phyloP scores from a whole-genome alignment of 2,113 vertebrate genomes.

The Syngnathus scovelli region DNA sequence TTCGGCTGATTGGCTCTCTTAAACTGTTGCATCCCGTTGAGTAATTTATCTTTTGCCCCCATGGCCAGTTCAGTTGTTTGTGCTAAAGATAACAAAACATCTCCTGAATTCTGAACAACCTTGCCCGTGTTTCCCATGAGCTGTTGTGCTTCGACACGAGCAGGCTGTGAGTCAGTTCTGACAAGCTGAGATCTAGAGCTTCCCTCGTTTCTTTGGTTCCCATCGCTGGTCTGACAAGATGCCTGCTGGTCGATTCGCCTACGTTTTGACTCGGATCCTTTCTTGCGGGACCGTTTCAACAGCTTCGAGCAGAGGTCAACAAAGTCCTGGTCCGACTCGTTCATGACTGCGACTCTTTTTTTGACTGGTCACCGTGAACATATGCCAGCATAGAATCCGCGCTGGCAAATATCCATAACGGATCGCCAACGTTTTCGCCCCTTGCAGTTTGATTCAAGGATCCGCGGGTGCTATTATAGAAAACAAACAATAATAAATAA shows the following conservation, averaged over 20 bases:
- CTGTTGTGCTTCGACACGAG: background rate
- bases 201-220: slow-evolving; percentile 20
- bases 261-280: slow-evolving; percentile 41
- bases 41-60: slow-evolving; percentile 72
- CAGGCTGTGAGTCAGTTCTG: slow-evolving; percentile 11
- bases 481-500: background rate
- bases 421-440: background rate
- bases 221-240: slow-evolving; percentile 18
- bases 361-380: background rate
- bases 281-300: slow-evolving; percentile 69
- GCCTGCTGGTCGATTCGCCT: slow-evolving; percentile 29
- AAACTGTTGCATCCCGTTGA: slow-evolving; percentile 85
- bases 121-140: slow-evolving; percentile 4
- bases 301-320: slow-evolving; percentile 78
- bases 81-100: background rate
- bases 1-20: slow-evolving; percentile 75
- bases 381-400: background rate
- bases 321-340: slow-evolving; percentile 89
- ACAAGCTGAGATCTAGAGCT: background rate
- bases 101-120: slow-evolving; percentile 3
- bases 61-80: background rate
- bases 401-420: background rate
- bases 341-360: slow-evolving; percentile 64
- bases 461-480: background rate
- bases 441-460: background rate